Base-by-base conservation (phyloP, 2,888 invertebrate genomes). In the Andrena camellia region DNA sequence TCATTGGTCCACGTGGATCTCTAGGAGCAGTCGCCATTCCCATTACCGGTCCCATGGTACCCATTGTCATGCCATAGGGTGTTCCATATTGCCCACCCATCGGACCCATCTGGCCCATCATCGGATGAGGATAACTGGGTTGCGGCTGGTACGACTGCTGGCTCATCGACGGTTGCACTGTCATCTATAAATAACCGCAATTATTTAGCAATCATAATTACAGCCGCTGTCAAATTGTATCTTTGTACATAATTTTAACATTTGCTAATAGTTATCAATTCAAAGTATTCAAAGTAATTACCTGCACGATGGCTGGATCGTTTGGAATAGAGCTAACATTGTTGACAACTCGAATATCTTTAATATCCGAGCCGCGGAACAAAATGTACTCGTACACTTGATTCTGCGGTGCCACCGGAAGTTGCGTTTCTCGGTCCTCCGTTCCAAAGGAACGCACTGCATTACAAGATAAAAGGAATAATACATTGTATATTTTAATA, bases 301-400 rank as follows among this genome's bases (percentile, higher is more conserved):
- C 96, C 95, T 96, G 96, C 95, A 99, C 98, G 94, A 99, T 99
- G 83, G 99, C 99, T 80, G 99, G 99, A 95, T 99, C 99, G 95
- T 99, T 98, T 85, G 98, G 98, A 92, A 98, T 95, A 71, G 97
- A 96, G 86, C 97, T 96, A 72, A 97, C 97, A 95, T 97, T 97
- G 94, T 97, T 98, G 82, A 99, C 97, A 69, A 99, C 99, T 94
- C 99, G 96, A 92, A 99, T 98, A 94, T 99, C 99, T 95, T 99
- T 99, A 93, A 99, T 99, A 94, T 99, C 99, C 87, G 98, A 97
- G 64, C 99, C 99, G 89, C 99, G 96, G 95, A 99, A 99, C 90
- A 99, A 96, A 92, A 99, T 99, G 95, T 99, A 99, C 94, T 99
- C 99, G 94, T 99, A 99, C 74, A 99, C 97, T 94, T 99, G 99